Conservation (phyloP, 1,140 invertebrate species). For the Mesaphorura yosii region DNA sequence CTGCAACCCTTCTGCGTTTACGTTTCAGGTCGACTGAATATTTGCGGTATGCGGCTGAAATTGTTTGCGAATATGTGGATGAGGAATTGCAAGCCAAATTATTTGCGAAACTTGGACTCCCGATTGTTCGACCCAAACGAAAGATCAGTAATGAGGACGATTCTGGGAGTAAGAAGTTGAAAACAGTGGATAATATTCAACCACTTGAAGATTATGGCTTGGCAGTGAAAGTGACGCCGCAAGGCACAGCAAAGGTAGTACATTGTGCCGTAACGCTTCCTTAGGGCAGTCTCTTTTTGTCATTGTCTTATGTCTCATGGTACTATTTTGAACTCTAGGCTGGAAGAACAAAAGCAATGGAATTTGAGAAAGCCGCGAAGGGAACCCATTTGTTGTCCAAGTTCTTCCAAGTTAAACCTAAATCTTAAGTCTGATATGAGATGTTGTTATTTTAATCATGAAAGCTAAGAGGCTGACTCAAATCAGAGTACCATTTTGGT, state of each 20-base stretch:
- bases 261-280: background rate
- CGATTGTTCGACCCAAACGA: constrained; percentile 13
- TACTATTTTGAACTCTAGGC: too few species aligned
- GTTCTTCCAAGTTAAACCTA: constrained; percentile 20
- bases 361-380: constrained; percentile 25
- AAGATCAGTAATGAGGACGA: constrained; percentile 12
- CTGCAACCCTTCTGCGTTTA: too few species aligned
- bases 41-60: constrained; percentile 22
- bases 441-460: too few species aligned
- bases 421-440: too few species aligned
- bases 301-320: constrained; percentile 4
- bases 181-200: constrained; percentile 14
- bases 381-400: constrained; percentile 23
- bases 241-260: constrained; percentile 6
- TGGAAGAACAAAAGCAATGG: constrained; percentile 19
- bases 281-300: background rate
- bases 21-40: too few species aligned
- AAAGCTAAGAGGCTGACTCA: too few species aligned
- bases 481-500: too few species aligned
- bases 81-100: constrained; percentile 19
- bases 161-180: constrained; percentile 17
- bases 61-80: constrained; percentile 22
- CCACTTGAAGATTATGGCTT: constrained; percentile 26
- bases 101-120: constrained; percentile 19
- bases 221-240: background rate